A percentile compares a stretch with the other conserved stretches of the same genome.
Conservation (phyloP, 2,888 invertebrate species). For the Meloe dianella region DNA sequence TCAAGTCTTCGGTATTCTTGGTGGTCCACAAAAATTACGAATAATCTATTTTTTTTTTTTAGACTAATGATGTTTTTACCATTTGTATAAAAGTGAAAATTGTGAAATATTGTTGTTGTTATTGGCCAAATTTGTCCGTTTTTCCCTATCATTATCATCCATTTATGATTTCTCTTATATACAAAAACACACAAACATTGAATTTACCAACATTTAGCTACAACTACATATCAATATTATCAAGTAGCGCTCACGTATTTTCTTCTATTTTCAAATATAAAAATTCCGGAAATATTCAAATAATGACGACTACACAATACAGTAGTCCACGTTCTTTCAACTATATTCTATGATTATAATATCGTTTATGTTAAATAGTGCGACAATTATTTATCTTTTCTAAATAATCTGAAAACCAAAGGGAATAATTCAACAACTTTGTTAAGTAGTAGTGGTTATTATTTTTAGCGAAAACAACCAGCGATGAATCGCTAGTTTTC, state of each 20-base stretch:
- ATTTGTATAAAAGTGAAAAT: conserved; percentile 26
- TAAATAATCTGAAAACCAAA: too few species aligned
- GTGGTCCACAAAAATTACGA: conserved; percentile 55
- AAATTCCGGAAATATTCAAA: too few species aligned
- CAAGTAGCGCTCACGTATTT: conserved; percentile 41
- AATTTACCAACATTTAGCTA: conserved; percentile 39
- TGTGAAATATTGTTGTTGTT: conserved; percentile 8
- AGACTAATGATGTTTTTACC: conserved; percentile 14
- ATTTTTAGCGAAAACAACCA: too few species aligned
- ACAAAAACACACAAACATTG: conserved; percentile 37
- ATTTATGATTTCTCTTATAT: conserved; percentile 26
- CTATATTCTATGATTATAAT: too few species aligned
- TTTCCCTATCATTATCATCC: conserved; percentile 3
- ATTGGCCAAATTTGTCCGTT: conserved; percentile 8
- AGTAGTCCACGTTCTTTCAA: too few species aligned
- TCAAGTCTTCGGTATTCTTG: conserved; percentile 37
- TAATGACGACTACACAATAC: too few species aligned
- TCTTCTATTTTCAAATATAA: background rate
- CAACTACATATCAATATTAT: conserved; percentile 35
- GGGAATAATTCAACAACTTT: too few species aligned
- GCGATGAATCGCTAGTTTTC: too few species aligned
- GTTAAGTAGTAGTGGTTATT: too few species aligned
- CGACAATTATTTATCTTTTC: too few species aligned
- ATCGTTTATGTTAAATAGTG: too few species aligned
- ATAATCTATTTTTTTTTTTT: conserved; percentile 43